Percentiles rank a stretch among this genome's conserved stretches.
Conservation (phyloP, 2,888 invertebrate genomes). For the Hirudinaria manillensis region DNA sequence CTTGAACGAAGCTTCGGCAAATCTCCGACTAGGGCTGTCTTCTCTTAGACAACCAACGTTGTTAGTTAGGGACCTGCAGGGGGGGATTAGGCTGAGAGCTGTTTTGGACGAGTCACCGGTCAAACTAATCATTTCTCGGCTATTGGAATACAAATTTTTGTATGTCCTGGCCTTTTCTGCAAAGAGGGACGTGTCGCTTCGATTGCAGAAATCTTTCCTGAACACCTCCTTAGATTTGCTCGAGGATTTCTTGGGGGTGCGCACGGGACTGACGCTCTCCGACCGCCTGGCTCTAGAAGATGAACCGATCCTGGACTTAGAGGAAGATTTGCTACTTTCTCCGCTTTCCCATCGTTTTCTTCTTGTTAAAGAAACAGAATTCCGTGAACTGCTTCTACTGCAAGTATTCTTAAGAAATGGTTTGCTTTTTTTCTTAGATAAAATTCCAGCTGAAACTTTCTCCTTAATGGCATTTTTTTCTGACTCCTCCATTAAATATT, state of each 20-base stretch:
- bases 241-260: neutral
- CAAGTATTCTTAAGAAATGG: constrained; percentile 12
- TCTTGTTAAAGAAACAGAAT: neutral
- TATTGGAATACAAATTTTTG: neutral
- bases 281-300: neutral
- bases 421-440: neutral
- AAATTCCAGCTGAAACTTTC: neutral
- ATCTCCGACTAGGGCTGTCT: too few species aligned
- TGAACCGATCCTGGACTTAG: neutral
- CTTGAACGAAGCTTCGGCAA: neutral
- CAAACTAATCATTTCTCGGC: neutral
- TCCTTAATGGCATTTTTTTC: constrained; percentile 9
- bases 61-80: neutral
- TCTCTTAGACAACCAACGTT: neutral
- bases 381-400: neutral
- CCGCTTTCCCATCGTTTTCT: neutral
- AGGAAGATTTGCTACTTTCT: neutral
- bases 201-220: neutral
- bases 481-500: constrained; percentile 15
- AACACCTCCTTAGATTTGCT: neutral
- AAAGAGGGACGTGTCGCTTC: neutral
- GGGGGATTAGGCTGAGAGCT: neutral
- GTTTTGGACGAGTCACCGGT: neutral
- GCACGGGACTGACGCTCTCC: neutral
- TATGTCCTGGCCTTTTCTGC: neutral